These are phyloP conservation scores for Amphiprion clarkii DNA, from an alignment of 2,797 vertebrate species.

Conservation along the genomic window DNA sequence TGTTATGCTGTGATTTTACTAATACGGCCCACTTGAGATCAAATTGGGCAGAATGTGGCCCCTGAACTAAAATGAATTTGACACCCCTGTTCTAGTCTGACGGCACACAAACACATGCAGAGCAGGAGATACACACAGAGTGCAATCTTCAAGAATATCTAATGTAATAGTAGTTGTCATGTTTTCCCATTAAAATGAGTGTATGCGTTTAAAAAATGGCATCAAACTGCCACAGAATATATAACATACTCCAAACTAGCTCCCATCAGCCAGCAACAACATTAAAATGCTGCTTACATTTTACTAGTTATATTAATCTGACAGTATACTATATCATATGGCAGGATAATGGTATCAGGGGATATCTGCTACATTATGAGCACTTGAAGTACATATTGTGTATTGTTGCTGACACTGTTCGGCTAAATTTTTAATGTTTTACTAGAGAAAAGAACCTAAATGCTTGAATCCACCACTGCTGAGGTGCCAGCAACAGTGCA, in stretches of 20 bases:
- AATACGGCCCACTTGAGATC: no score
- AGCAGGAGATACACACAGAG: no score
- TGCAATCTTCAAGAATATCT: no score
- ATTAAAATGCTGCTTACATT: constrained; percentile 10
- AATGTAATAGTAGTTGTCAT: no score
- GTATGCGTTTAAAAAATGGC: neutral
- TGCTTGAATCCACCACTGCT: neutral
- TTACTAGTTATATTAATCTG: constrained; percentile 8
- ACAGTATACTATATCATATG: neutral
- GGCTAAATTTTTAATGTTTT: neutral
- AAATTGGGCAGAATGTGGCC: no score
- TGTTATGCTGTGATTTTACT: no score
- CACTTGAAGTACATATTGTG: neutral
- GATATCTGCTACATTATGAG: neutral
- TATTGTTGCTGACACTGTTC: neutral
- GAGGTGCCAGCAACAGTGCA: constrained; percentile 26
- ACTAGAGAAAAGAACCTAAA: constrained; percentile 20
- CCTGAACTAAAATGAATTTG: no score
- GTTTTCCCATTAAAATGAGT: neutral
- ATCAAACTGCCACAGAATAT: neutral
- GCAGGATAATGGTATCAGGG: neutral
- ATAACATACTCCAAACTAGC: constrained; percentile 12
- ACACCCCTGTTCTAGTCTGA: no score
- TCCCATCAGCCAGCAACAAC: neutral
- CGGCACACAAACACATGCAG: no score